A percentile compares a stretch with the other conserved stretches of the same genome.
Evolutionary conservation across 1,140 invertebrate genomes (phyloP).

Genomic region (Lepidurus packardi): DNA sequence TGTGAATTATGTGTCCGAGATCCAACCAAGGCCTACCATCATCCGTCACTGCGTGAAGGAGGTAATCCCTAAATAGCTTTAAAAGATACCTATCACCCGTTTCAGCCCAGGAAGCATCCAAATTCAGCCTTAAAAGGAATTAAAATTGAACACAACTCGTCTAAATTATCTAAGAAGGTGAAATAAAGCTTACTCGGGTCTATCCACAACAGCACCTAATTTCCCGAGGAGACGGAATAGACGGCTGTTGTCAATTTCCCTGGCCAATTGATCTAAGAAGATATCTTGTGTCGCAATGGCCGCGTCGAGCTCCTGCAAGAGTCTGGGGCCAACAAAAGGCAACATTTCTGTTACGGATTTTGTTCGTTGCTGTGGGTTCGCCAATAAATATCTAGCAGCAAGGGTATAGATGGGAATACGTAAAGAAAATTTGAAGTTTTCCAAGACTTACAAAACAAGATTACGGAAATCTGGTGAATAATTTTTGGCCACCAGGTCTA

Average conservation of each 20-base stretch:
- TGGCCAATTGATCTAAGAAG: slow-evolving; percentile 81
- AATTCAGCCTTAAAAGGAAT: slow-evolving; percentile 61
- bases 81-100: slow-evolving; percentile 96
- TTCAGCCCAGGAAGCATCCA: slow-evolving; percentile 92
- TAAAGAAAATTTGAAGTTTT: neutral
- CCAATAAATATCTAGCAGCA: slow-evolving; percentile 65
- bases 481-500: slow-evolving; percentile 80
- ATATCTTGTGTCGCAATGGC: slow-evolving; percentile 78
- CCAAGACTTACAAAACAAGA: slow-evolving; percentile 73
- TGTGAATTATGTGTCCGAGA: slow-evolving; percentile 87
- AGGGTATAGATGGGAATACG: slow-evolving; percentile 23
- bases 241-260: slow-evolving; percentile 91
- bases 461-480: slow-evolving; percentile 91
- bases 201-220: slow-evolving; percentile 83
- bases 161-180: neutral
- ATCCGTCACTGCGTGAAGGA: slow-evolving; percentile 89
- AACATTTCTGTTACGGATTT: slow-evolving; percentile 90
- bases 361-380: slow-evolving; percentile 55
- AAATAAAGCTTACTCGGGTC: slow-evolving; percentile 68
- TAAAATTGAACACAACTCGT: slow-evolving; percentile 16
- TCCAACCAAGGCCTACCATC: slow-evolving; percentile 93
- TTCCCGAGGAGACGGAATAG: slow-evolving; percentile 85
- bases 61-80: slow-evolving; percentile 94
- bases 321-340: slow-evolving; percentile 97
- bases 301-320: slow-evolving; percentile 91